phyloP scores from a whole-genome alignment of 2,888 invertebrate species.

The Meloe dianella region DNA sequence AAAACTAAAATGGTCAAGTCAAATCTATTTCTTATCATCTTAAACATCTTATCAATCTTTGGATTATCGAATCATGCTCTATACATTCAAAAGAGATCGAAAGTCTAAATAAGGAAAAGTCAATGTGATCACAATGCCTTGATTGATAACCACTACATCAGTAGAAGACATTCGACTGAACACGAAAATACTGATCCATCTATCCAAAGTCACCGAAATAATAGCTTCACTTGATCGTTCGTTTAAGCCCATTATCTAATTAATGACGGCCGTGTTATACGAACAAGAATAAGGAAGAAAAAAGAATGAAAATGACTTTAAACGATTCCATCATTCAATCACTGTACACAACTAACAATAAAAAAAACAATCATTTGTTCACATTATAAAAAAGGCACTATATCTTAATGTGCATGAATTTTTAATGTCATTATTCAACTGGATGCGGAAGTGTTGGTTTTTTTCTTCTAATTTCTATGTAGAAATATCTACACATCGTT shows the following conservation, averaged over 20 bases:
- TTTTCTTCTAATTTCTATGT: no score
- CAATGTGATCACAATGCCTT: background rate
- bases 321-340: conserved; percentile 2
- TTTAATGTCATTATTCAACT: background rate
- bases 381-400: background rate
- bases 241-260: conserved; percentile 10
- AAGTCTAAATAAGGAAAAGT: background rate
- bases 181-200: conserved; percentile 7
- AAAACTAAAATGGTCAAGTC: no score
- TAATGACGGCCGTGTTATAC: background rate
- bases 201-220: conserved; percentile 8
- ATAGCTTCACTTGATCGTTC: conserved; percentile 9
- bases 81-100: background rate
- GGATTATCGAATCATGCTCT: background rate
- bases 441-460: no score
- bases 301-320: background rate
- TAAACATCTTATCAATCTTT: background rate
- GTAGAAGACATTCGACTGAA: background rate
- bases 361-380: background rate
- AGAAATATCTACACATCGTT: no score
- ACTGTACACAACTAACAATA: background rate
- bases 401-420: background rate
- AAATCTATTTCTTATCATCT: background rate
- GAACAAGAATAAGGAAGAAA: background rate
- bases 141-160: conserved; percentile 5